Conservation (phyloP, 2,888 invertebrate genomes). For the Tetragonisca angustula region DNA sequence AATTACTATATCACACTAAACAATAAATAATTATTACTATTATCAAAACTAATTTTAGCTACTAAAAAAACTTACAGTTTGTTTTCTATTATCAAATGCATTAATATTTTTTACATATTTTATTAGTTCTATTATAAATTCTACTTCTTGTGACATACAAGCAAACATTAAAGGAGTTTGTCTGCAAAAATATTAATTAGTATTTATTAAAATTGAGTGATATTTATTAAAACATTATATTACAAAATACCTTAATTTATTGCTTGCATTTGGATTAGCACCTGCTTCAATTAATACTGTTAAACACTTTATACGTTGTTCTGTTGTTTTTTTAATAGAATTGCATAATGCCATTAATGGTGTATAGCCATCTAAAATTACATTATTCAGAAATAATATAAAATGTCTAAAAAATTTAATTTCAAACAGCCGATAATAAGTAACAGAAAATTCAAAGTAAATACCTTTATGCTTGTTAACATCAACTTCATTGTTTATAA, state of each 20-base stretch:
- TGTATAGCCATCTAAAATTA: slow-evolving; percentile 86
- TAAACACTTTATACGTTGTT: slow-evolving; percentile 84
- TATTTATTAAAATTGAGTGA: slow-evolving; percentile 17
- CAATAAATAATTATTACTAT: not conserved
- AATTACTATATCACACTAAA: not conserved
- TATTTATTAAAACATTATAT: slow-evolving; percentile 1
- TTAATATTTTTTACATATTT: slow-evolving; percentile 86
- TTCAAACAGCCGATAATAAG: not conserved
- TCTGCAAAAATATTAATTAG: slow-evolving; percentile 80
- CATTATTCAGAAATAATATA: slow-evolving; percentile 10
- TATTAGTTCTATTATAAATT: slow-evolving; percentile 85
- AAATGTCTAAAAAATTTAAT: not conserved
- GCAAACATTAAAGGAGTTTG: slow-evolving; percentile 88
- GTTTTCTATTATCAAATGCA: slow-evolving; percentile 87
- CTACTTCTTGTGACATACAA: slow-evolving; percentile 85
- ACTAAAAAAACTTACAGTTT: slow-evolving; percentile 85
- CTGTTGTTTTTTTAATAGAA: slow-evolving; percentile 84
- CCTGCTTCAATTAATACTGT: slow-evolving; percentile 85
- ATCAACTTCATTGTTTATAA: slow-evolving; percentile 86
- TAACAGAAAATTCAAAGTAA: not conserved
- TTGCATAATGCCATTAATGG: slow-evolving; percentile 88
- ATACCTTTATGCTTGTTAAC: slow-evolving; percentile 84
- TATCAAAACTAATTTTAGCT: not conserved
- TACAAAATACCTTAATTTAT: slow-evolving; percentile 80
- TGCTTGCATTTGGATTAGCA: slow-evolving; percentile 85